Base-by-base conservation (phyloP, 2,888 invertebrate species). In the Drosophila macrospina region DNA sequence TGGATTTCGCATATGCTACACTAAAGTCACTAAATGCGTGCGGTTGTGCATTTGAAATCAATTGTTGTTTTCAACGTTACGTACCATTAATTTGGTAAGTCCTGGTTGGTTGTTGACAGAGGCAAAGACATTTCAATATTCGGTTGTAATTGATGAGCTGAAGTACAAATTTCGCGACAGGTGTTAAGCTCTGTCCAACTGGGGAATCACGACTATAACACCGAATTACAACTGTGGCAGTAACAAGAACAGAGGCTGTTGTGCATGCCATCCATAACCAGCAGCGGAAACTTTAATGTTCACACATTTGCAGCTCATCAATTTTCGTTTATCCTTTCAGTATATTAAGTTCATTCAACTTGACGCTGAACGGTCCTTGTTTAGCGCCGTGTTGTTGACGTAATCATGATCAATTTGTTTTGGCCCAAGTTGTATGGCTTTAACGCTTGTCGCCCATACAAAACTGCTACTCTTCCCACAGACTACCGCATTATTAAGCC, bases 301-400 rank as follows among this genome's bases (percentile, higher is more conserved):
- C 77, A 71, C 89, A 86, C 77, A 88, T 86, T 86, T 88, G 70
- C 85, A 64, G 69, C 74, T 80, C 85, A 87, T 86, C 71, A 88
- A 80, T 78, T 74, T 72, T 26, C 69, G 62, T 65, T 83, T 80
- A 84, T 69, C 71, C 65, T 62, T 64, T 66, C 50, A 37, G 66
- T 48, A 44, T 54, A 65, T 67, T 52, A 70, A 79, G 88, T 88
- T 88, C 84, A 75, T 88, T 88, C 88, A 86, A 86, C 88, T 74
- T 74, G 55, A 26, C 52, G 34, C 16, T 55, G 20, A 42, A 44
- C 48, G 65, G 47, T 45, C 45, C 72, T 65, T 77, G 62, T 74
- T 65, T 72, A 77, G 69, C 86, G 77, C 79, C 86, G 51, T 77
- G 76, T 78, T 74, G 74, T 80, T 74, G 68, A 74, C 76, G 78